phyloP scores from a whole-genome alignment of 2,888 invertebrate genomes.

The Timandra comae region DNA sequence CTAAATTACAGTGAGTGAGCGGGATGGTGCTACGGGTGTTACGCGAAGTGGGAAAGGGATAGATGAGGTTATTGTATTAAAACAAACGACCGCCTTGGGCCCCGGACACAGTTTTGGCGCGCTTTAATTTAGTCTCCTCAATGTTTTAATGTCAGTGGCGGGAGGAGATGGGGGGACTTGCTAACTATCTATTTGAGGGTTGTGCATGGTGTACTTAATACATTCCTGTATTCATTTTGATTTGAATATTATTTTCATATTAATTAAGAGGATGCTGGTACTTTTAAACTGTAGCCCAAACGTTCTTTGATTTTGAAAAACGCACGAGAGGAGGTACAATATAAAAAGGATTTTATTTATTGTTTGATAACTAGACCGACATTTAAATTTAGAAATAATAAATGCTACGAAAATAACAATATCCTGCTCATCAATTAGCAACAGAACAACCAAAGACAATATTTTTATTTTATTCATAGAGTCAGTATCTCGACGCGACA shows the following conservation, averaged over 20 bases:
- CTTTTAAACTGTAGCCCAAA: too few relatives aligned
- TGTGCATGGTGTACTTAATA: slow-evolving; percentile 62
- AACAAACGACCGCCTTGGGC: slow-evolving; percentile 75
- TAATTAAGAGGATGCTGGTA: too few relatives aligned
- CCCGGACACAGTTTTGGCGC: slow-evolving; percentile 71
- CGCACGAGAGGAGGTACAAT: too few relatives aligned
- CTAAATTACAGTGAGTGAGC: slow-evolving; percentile 50
- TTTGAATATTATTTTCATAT: slow-evolving; percentile 23
- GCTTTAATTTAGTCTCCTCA: slow-evolving; percentile 74
- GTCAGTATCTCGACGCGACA: slow-evolving; percentile 38
- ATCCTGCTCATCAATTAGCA: too few relatives aligned
- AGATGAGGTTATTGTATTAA: slow-evolving; percentile 71
- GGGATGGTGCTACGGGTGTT: slow-evolving; percentile 37
- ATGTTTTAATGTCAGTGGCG: slow-evolving; percentile 70
- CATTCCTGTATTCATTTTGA: slow-evolving; percentile 65
- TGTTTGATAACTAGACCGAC: too few relatives aligned
- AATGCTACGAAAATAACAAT: too few relatives aligned
- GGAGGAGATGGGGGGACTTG: slow-evolving; percentile 32
- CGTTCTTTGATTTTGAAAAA: too few relatives aligned
- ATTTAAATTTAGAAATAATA: too few relatives aligned
- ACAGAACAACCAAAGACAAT: slow-evolving; percentile 32
- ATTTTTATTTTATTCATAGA: slow-evolving; percentile 58
- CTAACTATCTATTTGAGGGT: slow-evolving; percentile 74
- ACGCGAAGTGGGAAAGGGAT: slow-evolving; percentile 57
- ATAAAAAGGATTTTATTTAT: too few relatives aligned